phyloP scores from a whole-genome alignment of 2,797 vertebrate species.

The Tenualosa ilisha region DNA sequence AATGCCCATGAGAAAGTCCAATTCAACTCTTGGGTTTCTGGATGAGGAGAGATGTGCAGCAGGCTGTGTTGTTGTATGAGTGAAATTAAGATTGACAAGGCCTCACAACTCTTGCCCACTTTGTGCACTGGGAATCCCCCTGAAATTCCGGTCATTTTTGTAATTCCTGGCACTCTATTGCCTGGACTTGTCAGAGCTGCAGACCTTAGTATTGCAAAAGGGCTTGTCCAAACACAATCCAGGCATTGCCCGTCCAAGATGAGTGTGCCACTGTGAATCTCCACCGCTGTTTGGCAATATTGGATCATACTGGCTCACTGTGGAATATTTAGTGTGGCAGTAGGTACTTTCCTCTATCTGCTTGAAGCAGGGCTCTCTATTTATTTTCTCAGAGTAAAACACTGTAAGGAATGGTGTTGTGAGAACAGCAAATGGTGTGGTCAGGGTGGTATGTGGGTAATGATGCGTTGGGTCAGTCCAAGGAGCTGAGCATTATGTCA shows the following conservation, averaged over 20 bases:
- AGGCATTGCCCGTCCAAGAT: conserved; percentile 60
- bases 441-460: background rate
- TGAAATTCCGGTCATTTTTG: conserved; percentile 76
- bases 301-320: background rate
- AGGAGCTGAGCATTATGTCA: background rate
- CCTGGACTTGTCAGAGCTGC: conserved; percentile 69
- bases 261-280: conserved; percentile 53
- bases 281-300: conserved; percentile 1
- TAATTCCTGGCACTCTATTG: conserved; percentile 69
- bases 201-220: conserved; percentile 29
- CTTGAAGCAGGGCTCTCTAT: background rate
- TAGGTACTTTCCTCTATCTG: background rate
- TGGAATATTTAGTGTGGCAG: background rate
- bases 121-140: conserved; percentile 71
- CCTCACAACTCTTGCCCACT: background rate
- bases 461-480: background rate
- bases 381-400: background rate
- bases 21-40: background rate
- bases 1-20: background rate
- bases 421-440: background rate
- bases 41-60: background rate
- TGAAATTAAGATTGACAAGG: background rate
- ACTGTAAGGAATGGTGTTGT: background rate
- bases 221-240: conserved; percentile 63
- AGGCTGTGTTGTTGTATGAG: background rate